Evolutionary conservation across 2,888 invertebrate genomes (phyloP), one percentile per base, ranked within the genome.

Genomic region (Coenonympha glycerion): DNA sequence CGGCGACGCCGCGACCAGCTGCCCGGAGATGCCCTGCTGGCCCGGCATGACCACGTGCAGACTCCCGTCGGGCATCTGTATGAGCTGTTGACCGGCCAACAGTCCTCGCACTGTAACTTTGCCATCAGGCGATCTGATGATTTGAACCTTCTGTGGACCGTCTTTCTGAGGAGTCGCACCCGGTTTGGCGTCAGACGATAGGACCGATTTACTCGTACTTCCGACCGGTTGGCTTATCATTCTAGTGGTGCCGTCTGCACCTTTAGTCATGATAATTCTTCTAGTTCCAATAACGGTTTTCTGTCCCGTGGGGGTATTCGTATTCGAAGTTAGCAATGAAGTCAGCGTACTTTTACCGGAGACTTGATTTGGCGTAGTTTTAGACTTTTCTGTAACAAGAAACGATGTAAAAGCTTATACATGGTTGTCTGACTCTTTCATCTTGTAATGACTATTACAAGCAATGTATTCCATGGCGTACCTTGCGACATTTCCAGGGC

Each of bases 1-100:
- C 3, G 77, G 71, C 6, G 85, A 69, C 2, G 82, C 74, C 11
- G 86, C 76, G 5, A 87, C 81, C 19, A 87, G 65, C 58, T 86
- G 85, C 2, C 87, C 86, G 1, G 75, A 65, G 53, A 83, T 74
- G 11, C 89, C 88, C 36, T 90, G 85, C 67, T 91, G 91, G 5
- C 90, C 89, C 6, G 92, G 90, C 72, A 91, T 92, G 26, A 94
- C 88, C 13, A 97, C 92, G 71, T 97, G 97, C 18, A 97, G 83
- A 73, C 96, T 95, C 0, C 98, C 98, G 76, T 98, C 97, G 0
- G 97, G 93, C 90, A 96, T 93, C 73, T 97, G 95, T 34, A 97
- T 92, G 49, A 98, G 85, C 70, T 97, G 97, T 71, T 98, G 98
- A 47, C 97, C 97, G 37, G 96, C 95, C 76, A 95, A 90, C 6